Evolutionary conservation across 1,140 invertebrate species (phyloP), one percentile per base, ranked within the genome.

Genomic region (Musca vetustissima): DNA sequence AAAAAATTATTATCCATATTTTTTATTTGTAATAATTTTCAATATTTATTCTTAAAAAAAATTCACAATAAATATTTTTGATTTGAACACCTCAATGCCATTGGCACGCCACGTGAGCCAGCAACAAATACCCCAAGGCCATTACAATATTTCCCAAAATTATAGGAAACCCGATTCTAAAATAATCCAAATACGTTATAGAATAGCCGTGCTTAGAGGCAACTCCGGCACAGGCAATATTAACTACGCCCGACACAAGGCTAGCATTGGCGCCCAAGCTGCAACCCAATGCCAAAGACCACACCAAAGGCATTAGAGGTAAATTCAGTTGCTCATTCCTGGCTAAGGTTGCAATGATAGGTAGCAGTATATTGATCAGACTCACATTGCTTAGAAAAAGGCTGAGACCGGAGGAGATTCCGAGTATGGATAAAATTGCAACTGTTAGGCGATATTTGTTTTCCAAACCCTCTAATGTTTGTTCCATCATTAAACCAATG

Each of bases 371-470:
- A 1, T 90, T 91, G 0, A 90, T 89, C 19, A 92, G 86, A 1
- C 91, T 90, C 55, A 92, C 90, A 73, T 92, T 92, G 75, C 92
- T 91, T 14, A 92, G 88, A 71, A 92, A 89, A 19, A 89, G 88
- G 9, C 90, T 90, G 0, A 88, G 88, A 4, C 91, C 49, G 0
- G 89, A 89, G 0, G 90, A 91, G 0, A 68, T 86, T 90, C 90
- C 92, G 2, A 92, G 76, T 66, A 92, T 84, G 1, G 92, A 64
- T 11, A 90, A 48, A 66, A 92, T 88, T 0, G 90, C 88, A 0
- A 90, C 87, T 0, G 87, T 81, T 2, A 92, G 76, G 70, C 88
- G 78, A 13, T 85, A 84, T 4, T 87, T 84, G 17, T 84, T n/a
- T 2, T 8, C 6, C 4, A 61, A 15, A 47, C 24, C 28, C 2